Evolutionary conservation across 1,140 invertebrate species (phyloP), one percentile per base, ranked within the genome.

Genomic region (Venustaconcha ellipsiformis): DNA sequence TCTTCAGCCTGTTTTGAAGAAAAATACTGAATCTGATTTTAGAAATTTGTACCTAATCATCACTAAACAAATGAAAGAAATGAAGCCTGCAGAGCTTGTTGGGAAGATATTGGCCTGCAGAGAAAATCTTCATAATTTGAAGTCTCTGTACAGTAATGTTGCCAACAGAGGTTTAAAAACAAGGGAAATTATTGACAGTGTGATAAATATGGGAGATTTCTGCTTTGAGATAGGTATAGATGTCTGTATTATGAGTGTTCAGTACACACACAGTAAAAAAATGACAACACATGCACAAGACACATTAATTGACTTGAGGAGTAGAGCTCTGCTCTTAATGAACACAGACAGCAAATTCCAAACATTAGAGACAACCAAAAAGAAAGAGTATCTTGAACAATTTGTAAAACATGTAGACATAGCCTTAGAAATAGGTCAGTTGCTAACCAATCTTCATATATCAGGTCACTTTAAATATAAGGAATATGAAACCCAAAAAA

Each of bases 161-260:
- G 77, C 77, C 2, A 79, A 81, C 62, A 26, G 80, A 48, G 80
- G 77, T 37, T 66, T 76, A 56, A 65, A 79, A 57, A 81, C 80
- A 6, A 79, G 71, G 66, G 73, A 79, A 57, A 74, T 78, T 26
- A 68, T 81, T 2, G 76, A 73, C 11, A 74, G 68, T 57, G 66
- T 64, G 20, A 62, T 59, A 20, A 15, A 17, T n/a, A 62, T 57
- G 66, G 64, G 37, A 23, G 73, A 66, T 17, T 67, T 67, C 23
- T 56, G 48, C 14, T 71, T 60, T 37, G 18, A 57, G 20, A 30
- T 71, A 62, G n/a, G 63, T 65, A 71, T 26, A 62, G 30, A 66
- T 55, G 17, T 20, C 14, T 67, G 71, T 72, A 20, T 37, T 30
- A 11, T 78, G 1, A 14, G 57, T 59, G 30, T 57, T 30, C 8